A percentile compares a stretch with the other conserved stretches of the same genome.
Evolutionary conservation across 2,888 invertebrate genomes (phyloP).

Genomic region (Heliconius erato): DNA sequence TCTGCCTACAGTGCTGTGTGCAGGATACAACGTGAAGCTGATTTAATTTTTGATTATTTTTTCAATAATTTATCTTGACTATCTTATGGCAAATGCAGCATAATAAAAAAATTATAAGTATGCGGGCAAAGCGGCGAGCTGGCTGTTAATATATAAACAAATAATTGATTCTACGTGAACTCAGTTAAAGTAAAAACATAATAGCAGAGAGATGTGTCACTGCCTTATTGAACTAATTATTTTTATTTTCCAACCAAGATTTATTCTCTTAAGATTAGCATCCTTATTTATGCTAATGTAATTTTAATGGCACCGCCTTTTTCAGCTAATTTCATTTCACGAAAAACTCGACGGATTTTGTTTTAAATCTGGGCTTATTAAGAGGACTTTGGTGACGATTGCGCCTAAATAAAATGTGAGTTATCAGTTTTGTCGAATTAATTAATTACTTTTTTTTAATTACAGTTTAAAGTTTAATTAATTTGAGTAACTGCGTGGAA

Average conservation of each 20-base stretch:
- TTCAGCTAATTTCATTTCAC: slow-evolving; percentile 84
- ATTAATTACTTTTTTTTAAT: slow-evolving; percentile 43
- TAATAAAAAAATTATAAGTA: no score
- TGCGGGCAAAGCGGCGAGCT: no score
- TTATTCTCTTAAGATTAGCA: slow-evolving; percentile 85
- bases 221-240: slow-evolving; percentile 78
- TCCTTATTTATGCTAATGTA: slow-evolving; percentile 86
- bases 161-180: slow-evolving; percentile 41
- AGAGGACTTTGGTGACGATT: slow-evolving; percentile 75
- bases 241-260: slow-evolving; percentile 82
- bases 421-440: slow-evolving; percentile 67
- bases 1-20: no score
- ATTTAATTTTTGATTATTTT: no score
- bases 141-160: not conserved
- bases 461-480: slow-evolving; percentile 31
- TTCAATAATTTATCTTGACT: no score
- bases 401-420: slow-evolving; percentile 72
- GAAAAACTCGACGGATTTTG: slow-evolving; percentile 79
- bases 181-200: slow-evolving; percentile 39
- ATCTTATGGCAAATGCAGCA: no score
- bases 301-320: slow-evolving; percentile 84
- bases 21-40: no score
- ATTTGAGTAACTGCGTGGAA: slow-evolving; percentile 4
- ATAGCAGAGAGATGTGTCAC: slow-evolving; percentile 65
- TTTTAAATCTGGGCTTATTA: slow-evolving; percentile 79